phyloP scores from a whole-genome alignment of 2,113 vertebrate genomes.

The Ptyas mucosa region DNA sequence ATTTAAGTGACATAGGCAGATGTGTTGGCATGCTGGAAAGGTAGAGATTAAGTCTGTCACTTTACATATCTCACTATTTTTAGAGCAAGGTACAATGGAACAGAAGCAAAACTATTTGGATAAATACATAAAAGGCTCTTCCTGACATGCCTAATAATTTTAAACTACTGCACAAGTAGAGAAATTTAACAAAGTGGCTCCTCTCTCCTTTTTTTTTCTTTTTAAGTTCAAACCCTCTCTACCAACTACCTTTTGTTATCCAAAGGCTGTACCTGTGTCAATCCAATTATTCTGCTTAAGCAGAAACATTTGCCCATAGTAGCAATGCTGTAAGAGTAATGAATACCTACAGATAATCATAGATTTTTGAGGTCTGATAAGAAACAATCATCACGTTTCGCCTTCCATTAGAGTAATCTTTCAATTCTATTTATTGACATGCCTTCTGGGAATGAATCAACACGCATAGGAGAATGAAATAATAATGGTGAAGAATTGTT shows the following conservation, averaged over 20 bases:
- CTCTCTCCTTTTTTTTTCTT: background rate
- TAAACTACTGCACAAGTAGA: conserved; percentile 59
- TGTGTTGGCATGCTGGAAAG: conserved; percentile 9
- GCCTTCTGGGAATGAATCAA: background rate
- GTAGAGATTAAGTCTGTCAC: conserved; percentile 2
- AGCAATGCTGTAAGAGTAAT: conserved; percentile 36
- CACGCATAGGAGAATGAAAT: background rate
- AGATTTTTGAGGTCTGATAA: background rate
- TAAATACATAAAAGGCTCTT: conserved; percentile 46
- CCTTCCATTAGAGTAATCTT: background rate
- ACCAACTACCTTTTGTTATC: conserved; percentile 22
- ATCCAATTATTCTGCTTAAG: conserved; percentile 37
- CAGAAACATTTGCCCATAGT: conserved; percentile 12
- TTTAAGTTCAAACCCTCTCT: conserved; percentile 35
- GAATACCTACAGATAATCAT: background rate
- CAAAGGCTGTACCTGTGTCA: conserved; percentile 39
- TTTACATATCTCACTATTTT: conserved; percentile 41
- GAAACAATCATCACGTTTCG: background rate
- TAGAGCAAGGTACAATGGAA: conserved; percentile 36
- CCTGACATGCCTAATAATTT: conserved; percentile 59
- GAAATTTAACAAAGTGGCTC: conserved; percentile 52
- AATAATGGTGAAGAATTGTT: background rate
- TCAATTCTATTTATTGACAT: background rate
- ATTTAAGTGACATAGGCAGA: conserved; percentile 23
- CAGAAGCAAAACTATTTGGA: conserved; percentile 44